Conservation (phyloP, 2,888 invertebrate species). For the Hirtodrosophila duncani region DNA sequence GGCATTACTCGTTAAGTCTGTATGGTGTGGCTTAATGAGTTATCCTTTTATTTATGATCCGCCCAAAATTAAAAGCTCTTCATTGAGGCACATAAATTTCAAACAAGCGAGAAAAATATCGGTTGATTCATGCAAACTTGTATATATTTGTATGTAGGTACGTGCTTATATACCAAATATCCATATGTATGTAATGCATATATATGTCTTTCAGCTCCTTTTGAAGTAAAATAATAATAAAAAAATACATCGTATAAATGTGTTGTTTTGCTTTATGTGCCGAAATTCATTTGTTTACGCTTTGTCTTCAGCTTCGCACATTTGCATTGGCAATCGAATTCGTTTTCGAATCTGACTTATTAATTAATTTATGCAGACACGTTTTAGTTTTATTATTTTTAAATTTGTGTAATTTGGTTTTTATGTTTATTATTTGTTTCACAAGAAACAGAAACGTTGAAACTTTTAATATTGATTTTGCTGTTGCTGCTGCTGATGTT, state of each 20-base stretch:
- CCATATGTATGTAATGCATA: too few relatives aligned
- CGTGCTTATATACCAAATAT: too few relatives aligned
- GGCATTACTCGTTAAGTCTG: too few relatives aligned
- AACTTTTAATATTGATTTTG: conserved; percentile 36
- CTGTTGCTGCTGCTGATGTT: conserved; percentile 20
- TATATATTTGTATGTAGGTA: too few relatives aligned
- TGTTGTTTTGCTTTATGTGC: conserved; percentile 20
- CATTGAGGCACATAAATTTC: conserved; percentile 1
- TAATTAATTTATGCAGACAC: conserved; percentile 78
- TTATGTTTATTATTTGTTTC: conserved; percentile 49
- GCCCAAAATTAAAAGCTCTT: conserved; percentile 10
- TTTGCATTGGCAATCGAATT: conserved; percentile 26
- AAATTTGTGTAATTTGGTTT: conserved; percentile 67
- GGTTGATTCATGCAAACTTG: too few relatives aligned
- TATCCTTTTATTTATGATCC: conserved; percentile 36
- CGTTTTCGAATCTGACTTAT: conserved; percentile 62
- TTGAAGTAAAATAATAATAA: too few relatives aligned
- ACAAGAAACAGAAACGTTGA: conserved; percentile 29
- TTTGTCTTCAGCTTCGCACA: conserved; percentile 8
- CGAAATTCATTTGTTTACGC: conserved; percentile 6
- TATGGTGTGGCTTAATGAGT: conserved; percentile 8
- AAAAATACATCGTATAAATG: too few relatives aligned
- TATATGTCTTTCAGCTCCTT: too few relatives aligned
- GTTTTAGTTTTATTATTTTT: conserved; percentile 76
- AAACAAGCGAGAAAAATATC: too few relatives aligned